Base-by-base conservation (phyloP, 1,140 invertebrate genomes). In the Heliconius melpomene region DNA sequence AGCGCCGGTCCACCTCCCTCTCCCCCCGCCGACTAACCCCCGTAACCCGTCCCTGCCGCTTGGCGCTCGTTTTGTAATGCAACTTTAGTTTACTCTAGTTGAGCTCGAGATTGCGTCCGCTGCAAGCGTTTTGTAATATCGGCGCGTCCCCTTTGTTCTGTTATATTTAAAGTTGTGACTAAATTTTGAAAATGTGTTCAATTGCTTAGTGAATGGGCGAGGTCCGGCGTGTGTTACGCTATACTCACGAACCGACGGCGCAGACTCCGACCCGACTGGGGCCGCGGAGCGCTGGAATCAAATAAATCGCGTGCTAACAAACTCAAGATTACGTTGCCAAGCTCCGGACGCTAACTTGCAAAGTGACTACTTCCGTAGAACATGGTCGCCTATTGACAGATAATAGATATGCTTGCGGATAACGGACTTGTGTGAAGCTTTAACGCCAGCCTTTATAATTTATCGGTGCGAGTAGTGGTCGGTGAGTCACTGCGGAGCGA, bases 401-500 rank as follows among this genome's bases (percentile, higher is more conserved):
- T 79, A 84, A 83, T 79, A 84, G 60, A 66, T 66, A 66, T 66
- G 60, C 23, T 26, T 29, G 77, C 80, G 81, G 60, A 79, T 83
- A 82, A 79, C 80, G 75, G 75, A 77, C 81, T 73, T 57, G 46
- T 71, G 66, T 82, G 82, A 81, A 74, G 76, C 82, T 75, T 71
- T 78, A 78, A 82, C 80, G 77, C 84, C 87, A 85, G 84, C 86
- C 86, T 86, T 87, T 85, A 85, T 87, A 88, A 83, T 83, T 80
- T 88, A 70, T 52, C 66, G 66, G 79, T 84, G 87, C 87, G 88
- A 85, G 87, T 85, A 82, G 79, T 88, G 73, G 82, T 81, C 87
- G 84, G 87, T 93, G 92, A 93, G 82, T 93, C 92, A 93, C 87
- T 86, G 80, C 85, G 78, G 83, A 88, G 90, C 87, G 85, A 92